Evolutionary conservation across 92 coral and sea anemone species (phyloP), one percentile per base, ranked within the genome.

Genomic region (Umimayanthus kanabou): DNA sequence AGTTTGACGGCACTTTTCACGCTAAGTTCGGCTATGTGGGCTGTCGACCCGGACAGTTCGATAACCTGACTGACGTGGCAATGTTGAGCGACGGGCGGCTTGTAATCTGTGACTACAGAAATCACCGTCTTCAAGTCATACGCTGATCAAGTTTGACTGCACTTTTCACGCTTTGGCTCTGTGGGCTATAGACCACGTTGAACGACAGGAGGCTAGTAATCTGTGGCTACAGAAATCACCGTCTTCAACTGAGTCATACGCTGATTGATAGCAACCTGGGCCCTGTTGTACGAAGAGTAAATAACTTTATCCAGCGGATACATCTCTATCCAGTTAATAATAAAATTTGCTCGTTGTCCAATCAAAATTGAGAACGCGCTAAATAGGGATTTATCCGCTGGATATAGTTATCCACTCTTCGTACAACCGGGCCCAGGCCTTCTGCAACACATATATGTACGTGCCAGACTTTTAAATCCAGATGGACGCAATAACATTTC

Each of bases 71-170:
- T 2, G 61, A 69, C 28, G 20, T 84, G 11, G 87, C 87, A n/a
- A 40, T 84, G 79, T 47, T 84, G 28, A 84, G 87, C 9, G 87
- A 84, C 67, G 87, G 87, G 4, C 66, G 87, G 28, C 67, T 69
- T 8, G 87, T 84, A 11, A 42, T 84, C 58, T 84, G 87, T 28
- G 87, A 84, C 50, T 66, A 70, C 66, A 84, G 87, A 84, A 84
- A 80, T 65, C 67, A 80, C 55, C 73, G 85, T 20, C 85, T 80
- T 18, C 85, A 80, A 39, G 49, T 80, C 26, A 61, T 80, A 33
- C 85, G 85, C 30, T 89, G 42, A 37, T 89, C 58, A 75, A 79
- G 30, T 58, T 72, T 64, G 77, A 89, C 39, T 88, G 91, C 37
- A 45, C 26, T 16, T 82, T 88, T 33, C 28, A 79, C 39, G 53